A percentile compares a stretch with the other conserved stretches of the same genome.
These are phyloP conservation scores for Scylla paramamosain DNA, from an alignment of 1,140 invertebrate species.

Conservation along the genomic window DNA sequence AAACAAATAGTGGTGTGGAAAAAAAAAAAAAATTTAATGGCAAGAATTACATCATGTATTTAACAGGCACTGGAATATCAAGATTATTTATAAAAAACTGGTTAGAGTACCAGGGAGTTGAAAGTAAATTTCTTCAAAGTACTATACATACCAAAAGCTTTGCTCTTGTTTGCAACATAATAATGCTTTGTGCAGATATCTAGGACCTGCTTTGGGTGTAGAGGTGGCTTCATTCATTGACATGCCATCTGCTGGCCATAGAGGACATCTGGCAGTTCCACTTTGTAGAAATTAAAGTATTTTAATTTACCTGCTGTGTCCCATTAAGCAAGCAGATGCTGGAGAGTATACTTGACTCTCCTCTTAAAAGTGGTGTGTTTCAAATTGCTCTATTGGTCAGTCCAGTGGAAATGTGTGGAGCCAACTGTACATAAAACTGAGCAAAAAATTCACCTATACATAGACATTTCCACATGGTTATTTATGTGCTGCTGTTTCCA, in stretches of 20 bases:
- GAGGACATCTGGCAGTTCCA: background rate
- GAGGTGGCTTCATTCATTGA: slow-evolving; percentile 12
- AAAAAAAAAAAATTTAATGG: background rate
- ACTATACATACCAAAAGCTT: background rate
- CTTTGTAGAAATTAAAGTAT: background rate
- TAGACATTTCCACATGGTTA: background rate
- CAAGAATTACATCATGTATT: too few species aligned
- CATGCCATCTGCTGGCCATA: background rate
- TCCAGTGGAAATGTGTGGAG: background rate
- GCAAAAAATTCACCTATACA: background rate
- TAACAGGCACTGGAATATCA: too few species aligned
- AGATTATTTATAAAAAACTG: too few species aligned
- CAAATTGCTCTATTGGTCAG: background rate
- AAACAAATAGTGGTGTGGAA: background rate
- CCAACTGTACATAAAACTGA: background rate
- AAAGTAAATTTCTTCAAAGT: background rate
- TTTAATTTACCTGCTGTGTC: too few species aligned
- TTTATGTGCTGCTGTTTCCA: background rate
- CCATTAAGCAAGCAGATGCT: too few species aligned
- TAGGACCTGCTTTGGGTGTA: slow-evolving; percentile 11
- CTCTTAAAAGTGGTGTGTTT: background rate
- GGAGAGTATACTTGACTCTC: too few species aligned
- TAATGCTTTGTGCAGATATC: background rate
- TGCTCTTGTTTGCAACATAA: background rate
- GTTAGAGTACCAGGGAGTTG: background rate